A percentile compares a stretch with the other conserved stretches of the same genome.
phyloP scores from a whole-genome alignment of 1,140 invertebrate species.

The Lepidurus apus region DNA sequence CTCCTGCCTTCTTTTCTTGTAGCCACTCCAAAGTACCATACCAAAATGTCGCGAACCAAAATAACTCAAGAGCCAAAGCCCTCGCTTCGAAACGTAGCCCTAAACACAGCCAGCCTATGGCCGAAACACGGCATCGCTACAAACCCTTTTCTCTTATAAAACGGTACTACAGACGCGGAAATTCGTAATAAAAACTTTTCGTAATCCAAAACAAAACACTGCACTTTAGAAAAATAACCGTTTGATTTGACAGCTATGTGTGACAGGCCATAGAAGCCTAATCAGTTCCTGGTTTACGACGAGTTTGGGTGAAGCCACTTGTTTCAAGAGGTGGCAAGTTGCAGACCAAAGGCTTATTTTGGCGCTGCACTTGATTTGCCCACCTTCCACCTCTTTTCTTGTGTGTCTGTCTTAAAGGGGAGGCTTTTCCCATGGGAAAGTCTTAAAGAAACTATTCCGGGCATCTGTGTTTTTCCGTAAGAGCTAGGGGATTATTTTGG shows the following conservation, averaged over 20 bases:
- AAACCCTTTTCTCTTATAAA: too few species aligned
- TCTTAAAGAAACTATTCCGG: background rate
- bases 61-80: conserved; percentile 9
- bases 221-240: too few species aligned
- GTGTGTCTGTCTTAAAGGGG: background rate
- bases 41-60: background rate
- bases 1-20: conserved; percentile 21
- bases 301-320: background rate
- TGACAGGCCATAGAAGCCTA: background rate
- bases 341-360: background rate
- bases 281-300: background rate
- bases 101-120: background rate
- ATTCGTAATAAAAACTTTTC: too few species aligned
- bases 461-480: background rate
- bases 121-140: too few species aligned
- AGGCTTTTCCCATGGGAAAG: background rate
- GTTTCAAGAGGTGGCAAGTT: conserved; percentile 5
- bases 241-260: background rate
- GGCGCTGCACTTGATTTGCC: background rate
- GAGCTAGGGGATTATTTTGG: conserved; percentile 14
- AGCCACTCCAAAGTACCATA: background rate
- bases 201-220: too few species aligned
- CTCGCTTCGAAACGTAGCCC: background rate
- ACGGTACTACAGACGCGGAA: too few species aligned
- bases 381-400: background rate